These are phyloP conservation scores for Diadumene lineata DNA, from an alignment of 92 coral and sea anemone genomes.

Conservation along the genomic window DNA sequence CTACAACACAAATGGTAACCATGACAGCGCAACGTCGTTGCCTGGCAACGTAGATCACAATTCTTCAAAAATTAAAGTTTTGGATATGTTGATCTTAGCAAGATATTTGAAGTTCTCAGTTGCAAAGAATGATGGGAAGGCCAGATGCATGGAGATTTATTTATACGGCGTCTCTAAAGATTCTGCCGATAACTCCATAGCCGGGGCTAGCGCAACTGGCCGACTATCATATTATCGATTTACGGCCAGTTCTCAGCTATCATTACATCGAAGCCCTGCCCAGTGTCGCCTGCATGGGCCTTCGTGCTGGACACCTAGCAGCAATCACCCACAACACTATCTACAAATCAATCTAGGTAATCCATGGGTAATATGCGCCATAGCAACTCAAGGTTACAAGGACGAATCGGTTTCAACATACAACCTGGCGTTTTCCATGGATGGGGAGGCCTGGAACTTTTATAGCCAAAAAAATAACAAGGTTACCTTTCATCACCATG, in stretches of 20 bases:
- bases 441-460: slow-evolving; percentile 34
- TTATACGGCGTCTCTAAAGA: slow-evolving; percentile 27
- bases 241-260: slow-evolving; percentile 16
- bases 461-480: slow-evolving; percentile 11
- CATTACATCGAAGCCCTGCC: background rate
- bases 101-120: slow-evolving; percentile 26
- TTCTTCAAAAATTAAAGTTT: background rate
- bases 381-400: slow-evolving; percentile 44
- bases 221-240: slow-evolving; percentile 21
- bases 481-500: background rate
- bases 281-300: slow-evolving; percentile 21
- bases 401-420: slow-evolving; percentile 9
- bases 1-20: slow-evolving; percentile 17
- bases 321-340: background rate
- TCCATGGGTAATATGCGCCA: slow-evolving; percentile 32
- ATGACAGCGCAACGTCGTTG: background rate
- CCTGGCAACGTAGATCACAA: slow-evolving; percentile 27
- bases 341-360: slow-evolving; percentile 40
- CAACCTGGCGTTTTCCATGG: slow-evolving; percentile 37
- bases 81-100: slow-evolving; percentile 12
- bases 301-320: slow-evolving; percentile 21
- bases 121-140: background rate
- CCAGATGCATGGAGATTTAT: slow-evolving; percentile 32
- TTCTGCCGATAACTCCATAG: slow-evolving; percentile 12
- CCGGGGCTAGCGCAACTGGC: slow-evolving; percentile 31